Percentiles rank a stretch among this genome's conserved stretches.
Conservation (phyloP, 2,888 invertebrate species). For the Microdon myrmicae region DNA sequence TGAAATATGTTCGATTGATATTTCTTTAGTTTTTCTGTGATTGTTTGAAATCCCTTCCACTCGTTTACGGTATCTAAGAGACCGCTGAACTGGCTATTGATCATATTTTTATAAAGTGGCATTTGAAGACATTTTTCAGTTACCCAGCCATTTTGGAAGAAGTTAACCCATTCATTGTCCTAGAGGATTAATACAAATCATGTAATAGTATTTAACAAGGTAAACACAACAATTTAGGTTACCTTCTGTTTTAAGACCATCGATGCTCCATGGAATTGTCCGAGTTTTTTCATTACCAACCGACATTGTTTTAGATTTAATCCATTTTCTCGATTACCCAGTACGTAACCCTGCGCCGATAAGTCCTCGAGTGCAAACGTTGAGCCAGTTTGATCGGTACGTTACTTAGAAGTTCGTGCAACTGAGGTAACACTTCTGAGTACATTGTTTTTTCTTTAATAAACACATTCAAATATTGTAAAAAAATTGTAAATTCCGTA, state of each 20-base stretch:
- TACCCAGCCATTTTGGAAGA: no score
- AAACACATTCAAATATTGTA: constrained; percentile 65
- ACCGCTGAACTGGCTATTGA: no score
- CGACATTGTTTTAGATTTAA: constrained; percentile 68
- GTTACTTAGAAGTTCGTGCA: constrained; percentile 62
- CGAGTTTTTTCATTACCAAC: constrained; percentile 68
- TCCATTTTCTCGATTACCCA: constrained; percentile 68
- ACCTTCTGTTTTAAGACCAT: constrained; percentile 68
- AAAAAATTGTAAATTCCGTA: constrained; percentile 54
- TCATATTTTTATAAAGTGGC: no score
- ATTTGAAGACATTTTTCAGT: no score
- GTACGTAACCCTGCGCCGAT: constrained; percentile 66
- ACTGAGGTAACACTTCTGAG: constrained; percentile 61
- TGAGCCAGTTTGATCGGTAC: constrained; percentile 55
- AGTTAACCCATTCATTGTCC: no score
- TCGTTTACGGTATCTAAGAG: no score
- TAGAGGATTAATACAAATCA: no score
- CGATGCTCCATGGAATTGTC: constrained; percentile 69
- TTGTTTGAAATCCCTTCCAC: no score
- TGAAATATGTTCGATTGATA: no score
- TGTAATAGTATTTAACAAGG: no score
- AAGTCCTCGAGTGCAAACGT: constrained; percentile 63
- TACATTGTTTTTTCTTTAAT: constrained; percentile 66
- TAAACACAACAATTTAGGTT: no score
- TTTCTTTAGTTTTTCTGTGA: no score